A percentile compares a stretch with the other conserved stretches of the same genome.
phyloP scores from a whole-genome alignment of 2,797 vertebrate species.

The Phaenicophaeus curvirostris region DNA sequence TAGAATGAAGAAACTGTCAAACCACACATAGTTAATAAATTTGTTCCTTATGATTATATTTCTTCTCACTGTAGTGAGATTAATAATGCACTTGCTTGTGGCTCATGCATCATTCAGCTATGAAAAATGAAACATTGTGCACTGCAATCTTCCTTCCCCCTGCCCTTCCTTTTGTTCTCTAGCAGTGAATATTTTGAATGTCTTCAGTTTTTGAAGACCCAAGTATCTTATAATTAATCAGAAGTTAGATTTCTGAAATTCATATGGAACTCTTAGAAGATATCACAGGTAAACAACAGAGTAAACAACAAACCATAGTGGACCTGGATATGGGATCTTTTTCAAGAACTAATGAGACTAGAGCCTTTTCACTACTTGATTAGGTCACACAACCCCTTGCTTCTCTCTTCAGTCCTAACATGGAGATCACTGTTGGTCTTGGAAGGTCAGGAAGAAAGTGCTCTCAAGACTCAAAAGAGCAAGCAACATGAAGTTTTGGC shows the following conservation, averaged over 20 bases:
- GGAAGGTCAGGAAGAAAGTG: background rate
- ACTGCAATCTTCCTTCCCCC: background rate
- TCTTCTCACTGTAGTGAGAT: background rate
- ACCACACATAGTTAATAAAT: background rate
- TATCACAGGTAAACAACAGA: background rate
- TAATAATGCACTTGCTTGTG: background rate
- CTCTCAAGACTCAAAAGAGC: background rate
- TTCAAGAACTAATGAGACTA: background rate
- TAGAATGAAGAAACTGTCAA: background rate
- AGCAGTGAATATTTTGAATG: constrained; percentile 19
- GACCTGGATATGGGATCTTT: background rate
- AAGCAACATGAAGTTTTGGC: background rate
- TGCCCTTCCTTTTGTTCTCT: background rate
- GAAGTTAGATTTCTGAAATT: constrained; percentile 32
- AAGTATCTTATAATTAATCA: constrained; percentile 28
- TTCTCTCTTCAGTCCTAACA: background rate
- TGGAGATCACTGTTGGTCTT: background rate
- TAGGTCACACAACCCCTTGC: background rate
- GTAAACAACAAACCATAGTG: background rate
- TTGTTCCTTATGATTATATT: background rate
- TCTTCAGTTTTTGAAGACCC: constrained; percentile 37
- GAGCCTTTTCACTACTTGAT: background rate
- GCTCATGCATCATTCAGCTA: constrained; percentile 2
- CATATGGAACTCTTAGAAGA: constrained; percentile 13
- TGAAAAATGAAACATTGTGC: background rate